Conservation (phyloP, 2,113 vertebrate species). For the Chroicocephalus ridibundus region DNA sequence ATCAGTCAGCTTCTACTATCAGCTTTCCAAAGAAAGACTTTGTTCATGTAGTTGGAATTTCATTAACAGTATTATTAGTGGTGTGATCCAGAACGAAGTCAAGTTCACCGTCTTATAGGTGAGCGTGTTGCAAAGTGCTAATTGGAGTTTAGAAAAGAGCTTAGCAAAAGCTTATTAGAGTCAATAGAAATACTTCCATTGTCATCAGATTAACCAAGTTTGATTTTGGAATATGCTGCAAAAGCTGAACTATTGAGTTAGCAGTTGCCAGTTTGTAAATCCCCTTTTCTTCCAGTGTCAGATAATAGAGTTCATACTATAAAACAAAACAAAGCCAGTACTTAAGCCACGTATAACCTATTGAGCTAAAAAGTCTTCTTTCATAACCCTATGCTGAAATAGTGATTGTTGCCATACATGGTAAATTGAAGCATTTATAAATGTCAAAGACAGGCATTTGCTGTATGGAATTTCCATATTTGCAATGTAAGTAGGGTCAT, state of each 20-base stretch:
- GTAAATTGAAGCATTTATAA: slow-evolving; percentile 25
- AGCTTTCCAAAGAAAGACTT: neutral
- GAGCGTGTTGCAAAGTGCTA: slow-evolving; percentile 20
- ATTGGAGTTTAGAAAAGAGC: slow-evolving; percentile 45
- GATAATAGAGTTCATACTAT: neutral
- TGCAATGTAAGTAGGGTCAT: neutral
- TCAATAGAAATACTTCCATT: slow-evolving; percentile 28
- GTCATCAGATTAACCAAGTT: slow-evolving; percentile 39
- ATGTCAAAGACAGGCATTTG: neutral
- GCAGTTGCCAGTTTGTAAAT: neutral
- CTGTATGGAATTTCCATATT: neutral
- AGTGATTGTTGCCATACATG: neutral
- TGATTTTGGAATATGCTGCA: slow-evolving; percentile 43
- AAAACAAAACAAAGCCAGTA: slow-evolving; percentile 6
- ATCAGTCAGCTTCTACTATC: neutral
- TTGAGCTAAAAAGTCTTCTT: neutral
- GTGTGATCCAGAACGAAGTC: neutral
- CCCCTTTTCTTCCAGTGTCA: neutral
- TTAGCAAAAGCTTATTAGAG: slow-evolving; percentile 50
- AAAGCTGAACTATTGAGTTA: slow-evolving; percentile 17
- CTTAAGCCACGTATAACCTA: neutral
- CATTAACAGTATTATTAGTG: neutral
- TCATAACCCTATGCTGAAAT: neutral
- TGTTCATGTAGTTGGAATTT: neutral
- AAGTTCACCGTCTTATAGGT: neutral